A percentile compares a stretch with the other conserved stretches of the same genome.
Conservation (phyloP, 1,140 invertebrate species). For the Watersipora subatra region DNA sequence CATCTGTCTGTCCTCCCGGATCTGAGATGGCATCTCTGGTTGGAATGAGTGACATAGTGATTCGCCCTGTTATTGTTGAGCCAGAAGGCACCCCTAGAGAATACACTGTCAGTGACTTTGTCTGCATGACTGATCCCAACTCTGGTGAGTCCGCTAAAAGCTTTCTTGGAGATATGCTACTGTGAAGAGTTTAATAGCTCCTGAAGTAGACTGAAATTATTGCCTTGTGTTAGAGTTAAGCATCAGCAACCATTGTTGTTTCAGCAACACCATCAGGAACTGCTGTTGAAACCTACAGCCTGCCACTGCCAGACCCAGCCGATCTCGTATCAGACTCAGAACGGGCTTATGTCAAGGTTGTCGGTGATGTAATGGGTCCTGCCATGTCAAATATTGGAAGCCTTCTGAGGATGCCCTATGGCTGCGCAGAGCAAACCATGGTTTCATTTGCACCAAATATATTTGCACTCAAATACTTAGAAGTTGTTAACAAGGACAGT, state of each 20-base stretch:
- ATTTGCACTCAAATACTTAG: constrained; percentile 68
- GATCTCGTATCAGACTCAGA: constrained; percentile 21
- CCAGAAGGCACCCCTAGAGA: constrained; percentile 25
- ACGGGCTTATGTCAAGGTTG: constrained; percentile 20
- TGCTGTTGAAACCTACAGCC: background rate
- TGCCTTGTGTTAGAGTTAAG: no score
- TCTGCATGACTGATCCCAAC: no score
- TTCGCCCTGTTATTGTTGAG: constrained; percentile 6
- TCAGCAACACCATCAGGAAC: background rate
- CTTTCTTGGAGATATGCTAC: no score
- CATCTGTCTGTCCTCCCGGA: no score
- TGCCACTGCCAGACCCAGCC: constrained; percentile 20
- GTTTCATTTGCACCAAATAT: constrained; percentile 80
- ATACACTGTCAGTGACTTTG: constrained; percentile 19
- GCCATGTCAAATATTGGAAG: constrained; percentile 39
- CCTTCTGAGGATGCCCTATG: constrained; percentile 66
- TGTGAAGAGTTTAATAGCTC: no score
- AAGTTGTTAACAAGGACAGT: constrained; percentile 45
- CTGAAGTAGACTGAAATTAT: no score
- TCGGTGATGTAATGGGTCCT: constrained; percentile 37
- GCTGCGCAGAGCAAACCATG: constrained; percentile 92
- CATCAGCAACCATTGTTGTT: background rate
- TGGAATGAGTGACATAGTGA: background rate
- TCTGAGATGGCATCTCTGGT: background rate
- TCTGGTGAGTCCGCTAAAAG: no score